These are phyloP conservation scores for Notarius quadriscutis DNA, from an alignment of 2,113 vertebrate species.

Conservation along the genomic window DNA sequence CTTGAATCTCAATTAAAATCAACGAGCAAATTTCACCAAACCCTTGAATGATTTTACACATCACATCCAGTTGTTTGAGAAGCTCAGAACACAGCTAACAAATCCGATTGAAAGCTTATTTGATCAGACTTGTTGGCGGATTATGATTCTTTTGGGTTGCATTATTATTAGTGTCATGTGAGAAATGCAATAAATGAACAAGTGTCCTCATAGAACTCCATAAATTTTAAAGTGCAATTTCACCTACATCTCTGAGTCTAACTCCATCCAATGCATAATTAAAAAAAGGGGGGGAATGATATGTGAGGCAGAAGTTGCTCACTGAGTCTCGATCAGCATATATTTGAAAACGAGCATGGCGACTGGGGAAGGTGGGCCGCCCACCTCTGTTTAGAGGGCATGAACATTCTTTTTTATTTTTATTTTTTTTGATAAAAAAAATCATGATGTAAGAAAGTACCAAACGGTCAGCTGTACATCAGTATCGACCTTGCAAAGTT, in stretches of 20 bases:
- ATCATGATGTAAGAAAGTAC: too few relatives aligned
- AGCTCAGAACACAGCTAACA: slow-evolving; percentile 26
- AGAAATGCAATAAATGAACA: slow-evolving; percentile 24
- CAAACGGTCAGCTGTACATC: too few relatives aligned
- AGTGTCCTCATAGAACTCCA: slow-evolving; percentile 1
- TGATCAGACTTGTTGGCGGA: slow-evolving; percentile 15
- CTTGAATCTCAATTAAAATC: slow-evolving; percentile 19
- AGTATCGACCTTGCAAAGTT: too few relatives aligned
- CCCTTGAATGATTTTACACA: slow-evolving; percentile 24
- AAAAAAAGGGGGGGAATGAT: too few relatives aligned
- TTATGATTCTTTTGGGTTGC: slow-evolving; percentile 18
- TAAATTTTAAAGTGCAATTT: not conserved
- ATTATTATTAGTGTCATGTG: slow-evolving; percentile 28
- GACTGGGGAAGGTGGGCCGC: too few relatives aligned
- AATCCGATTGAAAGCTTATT: slow-evolving; percentile 37
- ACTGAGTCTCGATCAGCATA: too few relatives aligned
- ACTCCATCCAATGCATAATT: too few relatives aligned
- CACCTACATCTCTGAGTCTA: too few relatives aligned
- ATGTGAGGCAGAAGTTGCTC: not conserved
- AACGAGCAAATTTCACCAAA: not conserved
- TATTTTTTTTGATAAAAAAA: too few relatives aligned
- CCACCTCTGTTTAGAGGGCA: too few relatives aligned
- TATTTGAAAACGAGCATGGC: too few relatives aligned
- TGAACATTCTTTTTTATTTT: too few relatives aligned
- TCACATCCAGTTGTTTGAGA: slow-evolving; percentile 39